Conservation (phyloP, 2,888 invertebrate genomes). For the Chelonus formosanus region DNA sequence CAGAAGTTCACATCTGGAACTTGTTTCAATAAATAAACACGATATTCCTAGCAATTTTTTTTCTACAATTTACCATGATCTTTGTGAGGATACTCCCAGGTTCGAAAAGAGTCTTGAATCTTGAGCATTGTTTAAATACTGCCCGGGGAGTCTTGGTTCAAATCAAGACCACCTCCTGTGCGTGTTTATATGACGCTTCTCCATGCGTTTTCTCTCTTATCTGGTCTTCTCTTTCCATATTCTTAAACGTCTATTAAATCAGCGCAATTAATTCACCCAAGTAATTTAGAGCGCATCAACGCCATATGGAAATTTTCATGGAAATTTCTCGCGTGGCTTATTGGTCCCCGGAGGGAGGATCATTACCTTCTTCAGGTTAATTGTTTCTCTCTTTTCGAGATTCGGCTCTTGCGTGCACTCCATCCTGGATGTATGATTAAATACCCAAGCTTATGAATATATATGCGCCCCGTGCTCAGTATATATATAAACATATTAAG, state of each 20-base stretch:
- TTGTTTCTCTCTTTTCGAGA: constrained; percentile 29
- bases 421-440: constrained; percentile 29
- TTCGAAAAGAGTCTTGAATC: neutral
- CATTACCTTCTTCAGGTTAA: constrained; percentile 32
- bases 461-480: constrained; percentile 10
- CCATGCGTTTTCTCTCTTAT: constrained; percentile 16
- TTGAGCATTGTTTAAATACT: constrained; percentile 27
- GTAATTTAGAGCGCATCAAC: constrained; percentile 37
- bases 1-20: too few relatives aligned
- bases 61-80: neutral
- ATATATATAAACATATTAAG: constrained; percentile 5
- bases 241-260: constrained; percentile 21
- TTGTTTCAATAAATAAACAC: too few relatives aligned
- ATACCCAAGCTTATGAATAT: constrained; percentile 25
- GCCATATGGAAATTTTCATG: constrained; percentile 36
- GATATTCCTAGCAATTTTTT: too few relatives aligned
- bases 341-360: constrained; percentile 33
- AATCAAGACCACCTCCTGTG: constrained; percentile 26
- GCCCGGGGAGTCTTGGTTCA: constrained; percentile 16
- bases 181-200: constrained; percentile 24
- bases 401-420: constrained; percentile 24
- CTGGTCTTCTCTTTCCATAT: constrained; percentile 16
- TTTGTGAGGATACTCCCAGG: neutral
- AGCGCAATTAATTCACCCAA: constrained; percentile 26
- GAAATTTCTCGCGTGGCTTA: constrained; percentile 40